Base-by-base conservation (phyloP, 2,888 invertebrate species). In the Conops quadrifasciatus region DNA sequence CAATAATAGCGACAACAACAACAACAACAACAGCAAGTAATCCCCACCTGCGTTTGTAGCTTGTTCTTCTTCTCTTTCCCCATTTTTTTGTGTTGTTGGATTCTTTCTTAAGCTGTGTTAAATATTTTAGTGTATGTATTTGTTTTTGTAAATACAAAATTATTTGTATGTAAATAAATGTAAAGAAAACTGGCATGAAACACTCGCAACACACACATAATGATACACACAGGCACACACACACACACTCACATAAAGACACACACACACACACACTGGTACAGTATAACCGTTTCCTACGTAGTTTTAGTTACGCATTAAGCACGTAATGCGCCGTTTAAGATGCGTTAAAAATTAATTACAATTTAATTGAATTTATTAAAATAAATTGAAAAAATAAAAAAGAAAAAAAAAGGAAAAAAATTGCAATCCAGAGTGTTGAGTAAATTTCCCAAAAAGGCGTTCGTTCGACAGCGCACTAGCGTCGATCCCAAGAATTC, bases 1-100 rank as follows among this genome's bases (percentile, higher is more conserved):
- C 75, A 70, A 69, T 71, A 73, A 64, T 71, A 56, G 24, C 43
- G 43, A 36, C 58, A 58, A 21, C 47, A 51, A 28, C 43, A 28
- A 26, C 58, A 60, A 45, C 70, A 60, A 9, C 69, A 70, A 51
- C 71, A 65, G n/a, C 21, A 47, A 62, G 60, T n/a, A 36, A 56
- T n/a, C 49, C 60, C 60, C 68, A 60, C 60, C 67, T 68, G 58
- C 67, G 67, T 59, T 45, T 45, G 67, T 59, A 47, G 9, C 45
- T 58, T 59, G 9, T 67, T 16, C 13, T n/a, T 26, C 13, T 19
- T 26, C 21, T 43, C 16, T 16, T 56, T 66, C n/a, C n/a, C n/a
- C n/a, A n/a, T n/a, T n/a, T n/a, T n/a, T n/a, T n/a, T n/a, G n/a
- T 36, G 36, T 36, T 36, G 36, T 36, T 36, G 36, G 9, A 36